A percentile compares a stretch with the other conserved stretches of the same genome.
These are phyloP conservation scores for Cheilosia pagana DNA, from an alignment of 2,888 invertebrate genomes.

Conservation along the genomic window DNA sequence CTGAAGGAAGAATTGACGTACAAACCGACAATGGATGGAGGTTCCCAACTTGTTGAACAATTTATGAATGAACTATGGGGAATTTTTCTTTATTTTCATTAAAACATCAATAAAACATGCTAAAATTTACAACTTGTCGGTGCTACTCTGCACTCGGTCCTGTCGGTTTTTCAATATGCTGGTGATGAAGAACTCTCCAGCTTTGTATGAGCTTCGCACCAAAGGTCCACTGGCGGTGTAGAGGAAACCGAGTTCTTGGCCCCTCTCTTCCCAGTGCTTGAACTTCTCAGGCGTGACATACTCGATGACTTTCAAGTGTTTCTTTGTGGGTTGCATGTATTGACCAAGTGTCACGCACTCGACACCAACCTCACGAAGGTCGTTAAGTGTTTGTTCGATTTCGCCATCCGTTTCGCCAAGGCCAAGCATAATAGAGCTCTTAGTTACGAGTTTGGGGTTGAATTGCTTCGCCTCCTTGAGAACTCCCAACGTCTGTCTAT, in stretches of 20 bases:
- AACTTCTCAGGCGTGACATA: conserved; percentile 98
- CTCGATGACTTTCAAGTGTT: conserved; percentile 96
- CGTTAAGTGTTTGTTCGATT: conserved; percentile 93
- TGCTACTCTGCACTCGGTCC: conserved; percentile 1
- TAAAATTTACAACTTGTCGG: conserved; percentile 45
- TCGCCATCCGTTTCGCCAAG: conserved; percentile 95
- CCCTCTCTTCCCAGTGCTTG: conserved; percentile 92
- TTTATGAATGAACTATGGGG: conserved; percentile 41
- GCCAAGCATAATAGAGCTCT: conserved; percentile 99
- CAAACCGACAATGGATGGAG: not conserved
- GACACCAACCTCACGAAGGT: conserved; percentile 91
- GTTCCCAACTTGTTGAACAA: conserved; percentile 66
- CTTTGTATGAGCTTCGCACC: conserved; percentile 98
- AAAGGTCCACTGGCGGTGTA: conserved; percentile 99
- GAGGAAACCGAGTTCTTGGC: conserved; percentile 93
- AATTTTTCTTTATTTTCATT: conserved; percentile 34
- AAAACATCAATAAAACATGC: conserved; percentile 34
- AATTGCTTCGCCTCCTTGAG: conserved; percentile 91
- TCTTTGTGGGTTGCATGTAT: conserved; percentile 99
- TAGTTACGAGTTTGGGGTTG: conserved; percentile 94
- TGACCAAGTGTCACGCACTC: conserved; percentile 99
- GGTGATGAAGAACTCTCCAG: conserved; percentile 96
- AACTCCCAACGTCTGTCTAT: conserved; percentile 93
- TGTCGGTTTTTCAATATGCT: conserved; percentile 89
- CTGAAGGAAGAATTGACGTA: not conserved